Percentiles rank a stretch among this genome's conserved stretches.
phyloP scores from a whole-genome alignment of 2,113 vertebrate species.

The Polyodon spathula region DNA sequence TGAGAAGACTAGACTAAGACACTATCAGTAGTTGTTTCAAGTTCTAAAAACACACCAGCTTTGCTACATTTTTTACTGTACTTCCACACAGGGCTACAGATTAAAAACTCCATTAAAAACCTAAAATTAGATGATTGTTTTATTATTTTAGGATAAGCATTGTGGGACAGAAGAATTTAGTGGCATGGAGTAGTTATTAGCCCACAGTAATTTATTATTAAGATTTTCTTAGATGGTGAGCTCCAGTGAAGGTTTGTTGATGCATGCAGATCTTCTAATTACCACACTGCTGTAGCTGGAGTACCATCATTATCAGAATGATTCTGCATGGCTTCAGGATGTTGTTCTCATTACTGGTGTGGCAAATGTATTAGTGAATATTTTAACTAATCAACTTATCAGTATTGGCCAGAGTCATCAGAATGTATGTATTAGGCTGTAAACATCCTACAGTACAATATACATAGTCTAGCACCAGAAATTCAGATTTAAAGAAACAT shows the following conservation, averaged over 20 bases:
- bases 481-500: no score
- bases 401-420: constrained; percentile 13
- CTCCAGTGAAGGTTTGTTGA: constrained; percentile 13
- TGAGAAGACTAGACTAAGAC: no score
- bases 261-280: constrained; percentile 29
- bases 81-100: no score
- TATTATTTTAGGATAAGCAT: no score
- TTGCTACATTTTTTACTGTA: no score
- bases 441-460: no score
- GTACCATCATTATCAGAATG: constrained; percentile 27
- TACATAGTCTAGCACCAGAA: no score
- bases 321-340: constrained; percentile 15
- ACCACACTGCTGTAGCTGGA: constrained; percentile 25
- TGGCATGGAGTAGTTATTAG: constrained; percentile 11
- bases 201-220: constrained; percentile 16
- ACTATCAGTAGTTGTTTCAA: no score
- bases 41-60: no score
- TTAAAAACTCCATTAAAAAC: no score
- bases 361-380: constrained; percentile 22
- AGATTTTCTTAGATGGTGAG: constrained; percentile 18
- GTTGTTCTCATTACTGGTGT: constrained; percentile 26
- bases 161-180: background rate
- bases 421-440: constrained; percentile 2
- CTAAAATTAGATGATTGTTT: background rate
- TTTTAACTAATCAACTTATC: constrained; percentile 21